Conservation (phyloP, 2,113 vertebrate genomes). For the Phycodurus eques region DNA sequence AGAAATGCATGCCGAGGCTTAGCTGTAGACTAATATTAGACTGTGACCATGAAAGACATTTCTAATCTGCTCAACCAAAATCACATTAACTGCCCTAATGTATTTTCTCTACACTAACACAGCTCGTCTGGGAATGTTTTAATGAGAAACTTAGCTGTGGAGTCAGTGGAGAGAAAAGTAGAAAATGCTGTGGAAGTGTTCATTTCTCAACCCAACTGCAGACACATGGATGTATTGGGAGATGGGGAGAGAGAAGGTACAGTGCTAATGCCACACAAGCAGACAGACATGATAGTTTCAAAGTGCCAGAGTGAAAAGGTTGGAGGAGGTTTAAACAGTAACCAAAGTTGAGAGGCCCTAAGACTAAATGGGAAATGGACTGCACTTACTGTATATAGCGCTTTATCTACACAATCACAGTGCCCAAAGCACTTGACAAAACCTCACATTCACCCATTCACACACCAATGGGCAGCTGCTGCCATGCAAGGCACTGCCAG, state of each 20-base stretch:
- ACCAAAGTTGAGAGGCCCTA: too few species aligned
- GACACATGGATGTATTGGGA: not conserved
- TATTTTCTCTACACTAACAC: constrained; percentile 67
- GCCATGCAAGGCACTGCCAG: too few species aligned
- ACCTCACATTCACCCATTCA: too few species aligned
- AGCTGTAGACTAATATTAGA: constrained; percentile 73
- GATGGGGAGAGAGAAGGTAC: not conserved
- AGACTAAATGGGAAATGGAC: too few species aligned
- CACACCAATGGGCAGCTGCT: too few species aligned
- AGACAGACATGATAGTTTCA: not conserved
- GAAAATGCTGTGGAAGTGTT: not conserved
- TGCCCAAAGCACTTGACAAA: too few species aligned
- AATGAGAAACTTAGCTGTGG: constrained; percentile 56
- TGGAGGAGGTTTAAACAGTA: too few species aligned
- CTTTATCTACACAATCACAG: too few species aligned
- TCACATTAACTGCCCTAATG: constrained; percentile 74
- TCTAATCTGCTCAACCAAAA: constrained; percentile 76
- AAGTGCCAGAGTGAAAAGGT: not conserved
- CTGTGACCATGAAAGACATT: constrained; percentile 76
- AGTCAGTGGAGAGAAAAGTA: constrained; percentile 9
- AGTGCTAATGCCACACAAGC: not conserved
- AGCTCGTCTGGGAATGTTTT: constrained; percentile 57
- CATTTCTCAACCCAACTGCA: not conserved
- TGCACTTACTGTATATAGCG: too few species aligned
- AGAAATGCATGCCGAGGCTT: constrained; percentile 69